Base-by-base conservation (phyloP, 2,888 invertebrate species). In the Tinea pellionella region DNA sequence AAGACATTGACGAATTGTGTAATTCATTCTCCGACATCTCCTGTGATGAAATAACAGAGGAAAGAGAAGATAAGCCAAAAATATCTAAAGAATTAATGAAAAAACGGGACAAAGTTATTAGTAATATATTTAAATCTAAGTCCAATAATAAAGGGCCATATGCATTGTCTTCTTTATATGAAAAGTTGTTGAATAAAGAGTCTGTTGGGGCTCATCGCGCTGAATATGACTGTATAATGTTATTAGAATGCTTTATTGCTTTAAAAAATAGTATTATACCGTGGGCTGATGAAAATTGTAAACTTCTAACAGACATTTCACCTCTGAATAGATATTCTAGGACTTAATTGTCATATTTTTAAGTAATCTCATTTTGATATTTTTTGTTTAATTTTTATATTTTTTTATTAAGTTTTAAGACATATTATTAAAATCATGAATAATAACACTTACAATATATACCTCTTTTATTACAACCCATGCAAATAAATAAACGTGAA, bases 201-300 rank as follows among this genome's bases (percentile, higher is more conserved):
- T 78, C 89, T 0, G 55, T 66, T 2, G 72, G 83, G 67, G 79
- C 88, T 0, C 94, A 94, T 70, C 84, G 88, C 64, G 93, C 94
- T 1, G 94, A 94, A 74, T 88, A 74, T 0, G 94, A 94, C 73
- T 92, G 92, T 32, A 64, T 88, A 1, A 89, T 90, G 81, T 76
- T 94, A 59, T 69, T 92, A 11, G 83, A 89, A 64, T 90, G 93
- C 69, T 89, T 91, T 2, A 76, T 89, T 19, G 82, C 87, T 8
- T 75, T 89, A 56, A 89, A 89, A 58, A 68, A 86, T 0, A 74
- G 83, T 42, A 93, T 94, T 72, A 65, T 91, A 0, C 72, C 84
- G 0, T 92, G 91, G 89, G 73, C 77, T 24, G 78, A 86, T 63
- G 63, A 61, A 12, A 67, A 71, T 53, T 75, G 71, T 63, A 75